Evolutionary conservation across 2,797 vertebrate genomes (phyloP), one percentile per base, ranked within the genome.

Genomic region (Eidolon dupreanum): DNA sequence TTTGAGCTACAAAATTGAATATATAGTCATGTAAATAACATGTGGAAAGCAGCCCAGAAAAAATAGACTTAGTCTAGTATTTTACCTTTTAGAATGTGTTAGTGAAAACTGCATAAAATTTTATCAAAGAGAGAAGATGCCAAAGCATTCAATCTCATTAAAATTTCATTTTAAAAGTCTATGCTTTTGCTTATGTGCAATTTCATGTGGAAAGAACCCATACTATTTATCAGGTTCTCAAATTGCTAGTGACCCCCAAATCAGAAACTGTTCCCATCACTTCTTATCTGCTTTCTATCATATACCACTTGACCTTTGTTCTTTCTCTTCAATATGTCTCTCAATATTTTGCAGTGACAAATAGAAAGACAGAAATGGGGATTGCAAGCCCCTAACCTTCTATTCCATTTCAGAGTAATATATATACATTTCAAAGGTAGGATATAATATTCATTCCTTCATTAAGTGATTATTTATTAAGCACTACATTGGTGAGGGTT

Each of bases 71-170:
- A 55, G 13, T 33, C 13, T 65, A 61, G 1, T 66, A 19, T 59
- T 77, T 88, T 17, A 94, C 53, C 26, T 84, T 88, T 46, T 49
- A 28, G 11, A 92, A 63, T 91, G 38, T 90, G 16, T 83, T 91
- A 71, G 83, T 71, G 28, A 65, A 96, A 97, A 68, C 28, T 75
- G n/a, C 6, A 70, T 38, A 73, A 68, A 46, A 31, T 43, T n/a
- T 49, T 83, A 46, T 78, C 79, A 71, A 36, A 66, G 20, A 68
- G 2, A 70, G 20, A 36, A 70, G 31, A 79, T 93, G 61, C 22
- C 63, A 24, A 79, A 83, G 28, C 33, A 71, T 75, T 92, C 70
- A 5, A 51, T 92, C 13, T 79, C n/a, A 75, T 96, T 94, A 88
- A 88, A 63, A 74, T 86, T 93, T 86, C 43, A 83, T 89, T 53